phyloP scores from a whole-genome alignment of 2,113 vertebrate species.

The Pseudorasbora parva region DNA sequence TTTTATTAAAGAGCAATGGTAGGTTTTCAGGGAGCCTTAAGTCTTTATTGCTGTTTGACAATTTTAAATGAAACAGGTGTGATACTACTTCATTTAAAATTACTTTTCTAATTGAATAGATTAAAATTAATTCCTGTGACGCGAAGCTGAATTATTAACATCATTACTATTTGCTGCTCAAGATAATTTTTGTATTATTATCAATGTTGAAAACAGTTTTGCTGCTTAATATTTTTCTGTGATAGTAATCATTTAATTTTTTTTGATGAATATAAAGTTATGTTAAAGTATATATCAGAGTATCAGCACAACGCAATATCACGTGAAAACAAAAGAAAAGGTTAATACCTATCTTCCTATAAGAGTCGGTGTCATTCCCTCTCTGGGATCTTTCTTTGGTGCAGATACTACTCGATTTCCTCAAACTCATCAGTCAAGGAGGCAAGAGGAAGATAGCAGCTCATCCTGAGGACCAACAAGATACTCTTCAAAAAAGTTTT shows the following conservation, averaged over 20 bases:
- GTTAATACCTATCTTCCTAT: not conserved
- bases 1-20: not conserved
- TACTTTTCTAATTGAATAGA: not conserved
- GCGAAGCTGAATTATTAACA: not conserved
- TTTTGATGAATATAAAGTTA: no score
- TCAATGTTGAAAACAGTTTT: no score
- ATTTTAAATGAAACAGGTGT: not conserved
- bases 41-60: not conserved
- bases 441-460: conserved; percentile 66
- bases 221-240: no score
- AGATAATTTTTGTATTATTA: no score
- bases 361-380: conserved; percentile 54
- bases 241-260: no score
- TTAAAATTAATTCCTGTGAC: not conserved
- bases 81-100: not conserved
- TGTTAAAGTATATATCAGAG: no score
- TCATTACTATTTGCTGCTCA: not conserved
- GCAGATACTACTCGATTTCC: conserved; percentile 38
- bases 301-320: not conserved
- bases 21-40: not conserved
- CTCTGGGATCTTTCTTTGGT: conserved; percentile 49
- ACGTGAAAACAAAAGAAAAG: not conserved
- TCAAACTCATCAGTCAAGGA: conserved; percentile 60
- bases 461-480: conserved; percentile 35
- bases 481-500: not conserved